A percentile compares a stretch with the other conserved stretches of the same genome.
Conservation (phyloP, 2,888 invertebrate species). For the Bombyx huttoni region DNA sequence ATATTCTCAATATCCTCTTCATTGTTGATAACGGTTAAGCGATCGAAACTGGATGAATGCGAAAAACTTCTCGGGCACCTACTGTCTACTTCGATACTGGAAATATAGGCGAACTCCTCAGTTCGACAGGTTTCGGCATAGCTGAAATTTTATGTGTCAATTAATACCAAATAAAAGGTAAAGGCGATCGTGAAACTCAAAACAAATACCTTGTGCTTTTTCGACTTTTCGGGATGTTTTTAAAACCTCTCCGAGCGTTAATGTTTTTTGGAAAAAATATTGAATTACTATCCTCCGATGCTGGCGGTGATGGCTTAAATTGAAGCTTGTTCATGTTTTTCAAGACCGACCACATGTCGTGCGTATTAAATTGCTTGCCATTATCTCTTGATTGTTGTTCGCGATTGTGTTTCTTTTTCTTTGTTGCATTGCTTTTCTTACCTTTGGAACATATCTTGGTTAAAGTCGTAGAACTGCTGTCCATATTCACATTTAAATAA, state of each 20-base stretch:
- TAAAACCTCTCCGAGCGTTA: conserved; percentile 17
- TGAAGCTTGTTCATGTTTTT: conserved; percentile 50
- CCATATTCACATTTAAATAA: conserved; percentile 32
- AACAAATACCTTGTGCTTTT: not conserved
- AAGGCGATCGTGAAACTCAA: not conserved
- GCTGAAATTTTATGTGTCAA: conserved; percentile 21
- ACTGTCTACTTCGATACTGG: conserved; percentile 33
- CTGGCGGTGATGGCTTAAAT: conserved; percentile 40
- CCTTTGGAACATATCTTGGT: conserved; percentile 24
- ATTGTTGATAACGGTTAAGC: conserved; percentile 50
- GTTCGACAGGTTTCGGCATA: conserved; percentile 43
- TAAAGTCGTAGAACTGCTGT: conserved; percentile 40
- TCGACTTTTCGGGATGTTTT: conserved; percentile 19
- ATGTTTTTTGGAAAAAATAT: conserved; percentile 20
- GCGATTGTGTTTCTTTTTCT: conserved; percentile 11
- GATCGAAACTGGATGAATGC: conserved; percentile 40
- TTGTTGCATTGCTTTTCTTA: conserved; percentile 18
- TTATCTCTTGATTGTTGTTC: conserved; percentile 8
- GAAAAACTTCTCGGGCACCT: conserved; percentile 25
- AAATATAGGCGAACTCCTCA: conserved; percentile 48
- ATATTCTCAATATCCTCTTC: conserved; percentile 17
- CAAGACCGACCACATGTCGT: conserved; percentile 52
- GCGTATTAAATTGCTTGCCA: conserved; percentile 21
- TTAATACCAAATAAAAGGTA: not conserved
- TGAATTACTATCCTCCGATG: conserved; percentile 35